Evolutionary conservation across 2,888 invertebrate species (phyloP), one percentile per base, ranked within the genome.

Genomic region (Tholera decimalis): DNA sequence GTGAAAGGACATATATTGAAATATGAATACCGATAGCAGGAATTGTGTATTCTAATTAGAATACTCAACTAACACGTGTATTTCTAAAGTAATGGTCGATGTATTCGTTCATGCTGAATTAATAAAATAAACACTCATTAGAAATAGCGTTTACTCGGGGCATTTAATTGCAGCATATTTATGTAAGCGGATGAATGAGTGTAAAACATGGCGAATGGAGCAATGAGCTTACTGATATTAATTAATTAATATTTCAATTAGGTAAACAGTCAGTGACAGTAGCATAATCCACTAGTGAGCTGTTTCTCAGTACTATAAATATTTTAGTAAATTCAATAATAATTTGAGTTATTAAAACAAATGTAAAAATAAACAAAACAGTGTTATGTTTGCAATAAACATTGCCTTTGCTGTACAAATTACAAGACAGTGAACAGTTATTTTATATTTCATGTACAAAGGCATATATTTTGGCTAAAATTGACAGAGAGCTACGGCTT

Each of bases 171-270:
- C 20, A 33, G 7, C 24, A 41, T 26, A 63, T 50, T 64, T 28
- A 35, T 43, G 33, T 22, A 22, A 43, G 22, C 33, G 9, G 7
- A 43, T 53, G n/a, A 53, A 46, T 46, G 4, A 65, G 15, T 41
- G 39, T 49, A 11, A 35, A 55, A 39, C 56, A 39, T 39, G 15
- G 11, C 1, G 18, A 57, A 28, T 28, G 3, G 18, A 67, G 33
- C 26, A 46, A 47, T 47, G 26, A 47, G 39, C 18, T 41, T 22
- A 65, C 11, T 24, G 22, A n/a, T n/a, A n/a, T n/a, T 41, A 35
- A 61, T 49, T 0, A 26, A 47, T 57, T 56, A 65, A 65, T 44
- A 18, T 35, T 43, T 65, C 22, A 44, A 43, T 35, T 64, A 35
- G 9, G 1, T 33, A 26, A 11, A 41, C 20, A 18, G 15, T 2